Percentiles rank a stretch among this genome's conserved stretches.
Evolutionary conservation across 2,888 invertebrate species (phyloP).

Genomic region (Pycnomerus fuliginosus): DNA sequence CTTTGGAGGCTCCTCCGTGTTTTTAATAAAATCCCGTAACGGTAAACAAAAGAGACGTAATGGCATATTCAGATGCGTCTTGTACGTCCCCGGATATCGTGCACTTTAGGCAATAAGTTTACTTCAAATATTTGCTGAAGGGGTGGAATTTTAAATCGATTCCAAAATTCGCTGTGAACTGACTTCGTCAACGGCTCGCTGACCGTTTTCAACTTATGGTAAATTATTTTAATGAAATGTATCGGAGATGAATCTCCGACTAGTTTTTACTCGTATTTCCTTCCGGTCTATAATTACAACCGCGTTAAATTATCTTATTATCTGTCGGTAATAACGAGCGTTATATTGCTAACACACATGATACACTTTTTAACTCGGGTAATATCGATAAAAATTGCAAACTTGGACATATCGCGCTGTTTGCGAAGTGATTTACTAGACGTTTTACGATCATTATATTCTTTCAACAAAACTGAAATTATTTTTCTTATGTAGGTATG

Average conservation of each 20-base stretch:
- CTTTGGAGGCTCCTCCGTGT: too few species aligned
- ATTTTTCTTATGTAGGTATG: too few species aligned
- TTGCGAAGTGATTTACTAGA: too few species aligned
- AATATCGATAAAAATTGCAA: constrained; percentile 12
- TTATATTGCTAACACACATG: constrained; percentile 37
- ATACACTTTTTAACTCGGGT: constrained; percentile 9
- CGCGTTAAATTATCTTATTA: constrained; percentile 52
- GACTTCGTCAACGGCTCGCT: constrained; percentile 17
- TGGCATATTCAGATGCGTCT: constrained; percentile 22
- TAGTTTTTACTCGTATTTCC: constrained; percentile 54
- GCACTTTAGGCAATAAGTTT: constrained; percentile 42
- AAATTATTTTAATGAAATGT: constrained; percentile 54
- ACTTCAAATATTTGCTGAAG: constrained; percentile 40
- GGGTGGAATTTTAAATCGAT: constrained; percentile 37
- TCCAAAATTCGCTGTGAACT: constrained; percentile 20
- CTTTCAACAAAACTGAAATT: too few species aligned
- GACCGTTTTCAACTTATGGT: constrained; percentile 40
- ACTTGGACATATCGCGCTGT: too few species aligned
- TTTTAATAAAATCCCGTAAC: not conserved
- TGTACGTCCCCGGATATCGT: constrained; percentile 26
- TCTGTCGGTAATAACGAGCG: constrained; percentile 46
- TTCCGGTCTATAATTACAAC: constrained; percentile 54
- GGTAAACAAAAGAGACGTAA: constrained; percentile 3
- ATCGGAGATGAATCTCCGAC: constrained; percentile 54
- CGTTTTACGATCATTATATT: too few species aligned